Percentiles rank a stretch among this genome's conserved stretches.
Evolutionary conservation across 1,140 invertebrate genomes (phyloP).

Genomic region (Macrobrachium nipponense): DNA sequence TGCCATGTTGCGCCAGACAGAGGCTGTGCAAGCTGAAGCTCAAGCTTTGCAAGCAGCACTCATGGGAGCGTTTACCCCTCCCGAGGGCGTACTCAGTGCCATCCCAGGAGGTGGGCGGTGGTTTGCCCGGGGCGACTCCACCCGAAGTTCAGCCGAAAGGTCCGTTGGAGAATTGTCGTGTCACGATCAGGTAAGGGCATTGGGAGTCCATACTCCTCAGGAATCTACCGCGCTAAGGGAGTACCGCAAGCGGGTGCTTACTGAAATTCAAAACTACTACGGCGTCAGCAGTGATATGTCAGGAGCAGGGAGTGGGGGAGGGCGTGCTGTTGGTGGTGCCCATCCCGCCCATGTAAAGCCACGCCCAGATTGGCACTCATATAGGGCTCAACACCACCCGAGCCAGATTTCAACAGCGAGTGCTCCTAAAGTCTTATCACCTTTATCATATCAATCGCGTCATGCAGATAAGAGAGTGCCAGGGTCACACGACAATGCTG

Average conservation of each 20-base stretch:
- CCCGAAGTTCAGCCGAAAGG: conserved; percentile 43
- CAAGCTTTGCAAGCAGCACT: conserved; percentile 64
- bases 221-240: conserved; percentile 49
- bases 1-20: conserved; percentile 63
- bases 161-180: conserved; percentile 27
- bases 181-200: conserved; percentile 22
- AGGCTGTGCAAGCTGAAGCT: conserved; percentile 63
- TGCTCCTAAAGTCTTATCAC: conserved; percentile 22
- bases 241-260: conserved; percentile 54
- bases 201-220: conserved; percentile 5
- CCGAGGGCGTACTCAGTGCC: conserved; percentile 24
- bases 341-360: background rate
- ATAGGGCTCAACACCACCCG: conserved; percentile 21
- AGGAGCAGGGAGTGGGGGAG: too few relatives aligned
- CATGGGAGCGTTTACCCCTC: conserved; percentile 62
- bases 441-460: conserved; percentile 44
- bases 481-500: background rate
- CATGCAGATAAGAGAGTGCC: conserved; percentile 19
- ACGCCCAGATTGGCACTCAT: conserved; percentile 23
- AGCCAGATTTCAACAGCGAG: conserved; percentile 1
- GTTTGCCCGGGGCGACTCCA: conserved; percentile 30
- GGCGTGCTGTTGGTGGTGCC: background rate
- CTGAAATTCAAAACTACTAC: conserved; percentile 59
- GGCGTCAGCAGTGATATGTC: conserved; percentile 22
- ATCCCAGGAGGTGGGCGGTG: conserved; percentile 31